These are phyloP conservation scores for Autographa pulchrina DNA, from an alignment of 2,888 invertebrate genomes.

Conservation along the genomic window DNA sequence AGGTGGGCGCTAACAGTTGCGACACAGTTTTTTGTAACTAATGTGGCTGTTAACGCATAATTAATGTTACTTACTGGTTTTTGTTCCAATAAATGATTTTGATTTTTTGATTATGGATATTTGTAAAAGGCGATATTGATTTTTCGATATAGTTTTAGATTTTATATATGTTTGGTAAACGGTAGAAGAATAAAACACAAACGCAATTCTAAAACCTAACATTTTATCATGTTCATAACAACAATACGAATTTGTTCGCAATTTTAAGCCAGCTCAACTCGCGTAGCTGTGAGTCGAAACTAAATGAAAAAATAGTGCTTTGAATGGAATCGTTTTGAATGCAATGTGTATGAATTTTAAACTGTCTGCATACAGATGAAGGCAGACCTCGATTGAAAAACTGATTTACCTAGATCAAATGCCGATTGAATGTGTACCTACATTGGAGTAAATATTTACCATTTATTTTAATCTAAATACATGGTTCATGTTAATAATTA, in stretches of 20 bases:
- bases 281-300: constrained; percentile 41
- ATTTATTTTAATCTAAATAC: too few relatives aligned
- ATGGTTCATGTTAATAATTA: neutral
- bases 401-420: constrained; percentile 53
- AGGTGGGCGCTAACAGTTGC: too few relatives aligned
- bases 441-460: neutral
- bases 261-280: constrained; percentile 32
- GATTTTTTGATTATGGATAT: too few relatives aligned
- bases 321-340: constrained; percentile 59
- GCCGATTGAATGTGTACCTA: constrained; percentile 3
- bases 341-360: constrained; percentile 73
- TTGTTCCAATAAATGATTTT: too few relatives aligned
- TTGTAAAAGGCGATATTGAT: too few relatives aligned
- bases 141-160: too few relatives aligned
- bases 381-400: constrained; percentile 58
- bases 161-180: too few relatives aligned
- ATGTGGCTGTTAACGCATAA: too few relatives aligned
- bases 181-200: too few relatives aligned
- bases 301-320: constrained; percentile 65
- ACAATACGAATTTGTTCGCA: constrained; percentile 24
- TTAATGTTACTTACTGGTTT: too few relatives aligned
- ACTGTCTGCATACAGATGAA: constrained; percentile 71
- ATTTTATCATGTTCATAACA: neutral
- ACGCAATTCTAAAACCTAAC: too few relatives aligned
- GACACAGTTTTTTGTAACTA: too few relatives aligned